Evolutionary conservation across 2,113 vertebrate genomes (phyloP).

Genomic region (Xerus inauris): DNA sequence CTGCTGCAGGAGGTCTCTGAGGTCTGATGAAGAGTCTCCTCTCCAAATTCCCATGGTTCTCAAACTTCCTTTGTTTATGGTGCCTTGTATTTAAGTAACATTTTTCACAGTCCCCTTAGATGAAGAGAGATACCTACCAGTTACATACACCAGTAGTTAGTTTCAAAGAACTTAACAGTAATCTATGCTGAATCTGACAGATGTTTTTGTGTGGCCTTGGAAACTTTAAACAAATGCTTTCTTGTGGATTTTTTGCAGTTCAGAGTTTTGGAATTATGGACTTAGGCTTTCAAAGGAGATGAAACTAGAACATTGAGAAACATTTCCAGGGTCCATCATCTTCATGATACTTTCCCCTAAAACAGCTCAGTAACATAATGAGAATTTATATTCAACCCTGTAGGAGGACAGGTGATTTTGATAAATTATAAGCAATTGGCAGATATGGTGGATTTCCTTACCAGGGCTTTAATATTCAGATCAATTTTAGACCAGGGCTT

Average conservation of each 20-base stretch:
- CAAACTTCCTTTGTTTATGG: neutral
- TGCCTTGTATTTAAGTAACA: neutral
- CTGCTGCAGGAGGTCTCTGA: neutral
- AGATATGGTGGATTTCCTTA: neutral
- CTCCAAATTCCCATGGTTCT: neutral
- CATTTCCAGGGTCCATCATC: neutral
- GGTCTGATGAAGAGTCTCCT: neutral
- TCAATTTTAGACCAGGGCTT: neutral
- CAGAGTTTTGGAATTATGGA: neutral
- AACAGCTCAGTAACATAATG: neutral
- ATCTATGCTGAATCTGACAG: neutral
- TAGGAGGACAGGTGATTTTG: neutral
- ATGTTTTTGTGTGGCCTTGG: neutral
- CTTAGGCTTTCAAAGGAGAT: neutral
- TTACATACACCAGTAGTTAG: neutral
- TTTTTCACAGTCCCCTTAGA: neutral
- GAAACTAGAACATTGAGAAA: neutral
- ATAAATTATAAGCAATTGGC: neutral
- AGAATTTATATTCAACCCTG: neutral
- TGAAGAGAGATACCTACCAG: neutral
- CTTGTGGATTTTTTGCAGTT: neutral
- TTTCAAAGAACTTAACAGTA: neutral
- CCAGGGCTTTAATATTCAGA: neutral
- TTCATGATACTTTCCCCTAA: neutral
- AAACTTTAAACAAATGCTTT: neutral